phyloP scores from a whole-genome alignment of 2,888 invertebrate genomes.

The Athrips mouffetella region DNA sequence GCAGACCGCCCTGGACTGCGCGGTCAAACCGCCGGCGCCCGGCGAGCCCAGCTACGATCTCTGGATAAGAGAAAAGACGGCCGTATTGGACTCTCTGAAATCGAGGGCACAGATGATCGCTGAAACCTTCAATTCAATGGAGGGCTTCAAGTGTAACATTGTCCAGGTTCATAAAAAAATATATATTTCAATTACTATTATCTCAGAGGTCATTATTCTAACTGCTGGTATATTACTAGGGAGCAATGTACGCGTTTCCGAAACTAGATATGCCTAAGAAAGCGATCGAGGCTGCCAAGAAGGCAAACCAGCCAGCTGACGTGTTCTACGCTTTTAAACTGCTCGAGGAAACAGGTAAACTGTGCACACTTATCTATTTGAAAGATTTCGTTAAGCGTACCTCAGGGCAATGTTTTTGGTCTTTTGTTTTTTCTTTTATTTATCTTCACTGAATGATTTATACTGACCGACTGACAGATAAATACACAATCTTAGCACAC shows the following conservation, averaged over 20 bases:
- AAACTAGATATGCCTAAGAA: slow-evolving; percentile 86
- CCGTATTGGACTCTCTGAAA: not conserved
- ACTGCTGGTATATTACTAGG: slow-evolving; percentile 60
- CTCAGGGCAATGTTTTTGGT: too few relatives aligned
- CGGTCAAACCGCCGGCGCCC: slow-evolving; percentile 71
- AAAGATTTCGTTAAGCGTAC: too few relatives aligned
- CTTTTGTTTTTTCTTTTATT: too few relatives aligned
- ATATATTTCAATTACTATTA: not conserved
- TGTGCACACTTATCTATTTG: too few relatives aligned
- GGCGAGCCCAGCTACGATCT: slow-evolving; percentile 7
- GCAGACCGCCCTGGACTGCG: slow-evolving; percentile 93
- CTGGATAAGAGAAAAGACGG: not conserved
- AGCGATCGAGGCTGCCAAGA: slow-evolving; percentile 89
- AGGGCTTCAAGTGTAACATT: slow-evolving; percentile 86
- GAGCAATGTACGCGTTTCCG: slow-evolving; percentile 98
- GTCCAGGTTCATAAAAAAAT: slow-evolving; percentile 64
- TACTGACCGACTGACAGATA: too few relatives aligned
- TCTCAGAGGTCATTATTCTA: not conserved
- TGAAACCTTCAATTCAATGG: slow-evolving; percentile 87
- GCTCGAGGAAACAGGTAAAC: slow-evolving; percentile 84
- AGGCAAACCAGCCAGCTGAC: slow-evolving; percentile 84
- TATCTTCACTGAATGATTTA: too few relatives aligned
- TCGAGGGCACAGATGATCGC: slow-evolving; percentile 84
- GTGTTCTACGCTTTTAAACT: slow-evolving; percentile 93
- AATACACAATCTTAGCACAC: too few relatives aligned